Base-by-base conservation (phyloP, 2,113 vertebrate genomes). In the Brachirus orientalis region DNA sequence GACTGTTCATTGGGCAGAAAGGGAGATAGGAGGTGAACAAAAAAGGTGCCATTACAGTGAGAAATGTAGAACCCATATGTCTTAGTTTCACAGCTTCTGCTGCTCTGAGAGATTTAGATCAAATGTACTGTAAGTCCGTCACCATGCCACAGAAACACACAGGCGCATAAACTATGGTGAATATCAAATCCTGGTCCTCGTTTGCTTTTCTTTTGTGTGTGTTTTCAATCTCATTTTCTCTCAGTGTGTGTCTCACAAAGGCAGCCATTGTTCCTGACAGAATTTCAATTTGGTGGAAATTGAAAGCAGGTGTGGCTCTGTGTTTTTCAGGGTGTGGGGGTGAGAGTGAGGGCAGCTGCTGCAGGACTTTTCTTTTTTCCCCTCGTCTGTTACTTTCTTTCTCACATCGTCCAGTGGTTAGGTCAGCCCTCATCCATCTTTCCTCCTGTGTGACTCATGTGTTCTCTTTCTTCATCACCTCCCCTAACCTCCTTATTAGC, bases 301-400 rank as follows among this genome's bases (percentile, higher is more conserved):
- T 86, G 87, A 83, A 91, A 88, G 83, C 90, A 91, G 90, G 89
- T 91, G 90, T 86, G 72, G 77, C 66, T 62, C 46, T 20, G 70
- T 67, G 55, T 58, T 78, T n/a, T 84, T 80, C 77, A 62, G 47
- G 61, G 16, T 17, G 1, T 6, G 47, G 10, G 20, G 47, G 17
- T 28, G 28, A 28, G 28, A 28, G 28, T 2, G 28, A 6, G 58
- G n/a, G 37, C 40, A 43, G 40, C 10, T 1, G 36, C 35, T 22
- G 43, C 48, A n/a, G 55, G 48, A 48, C 66, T 36, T 63, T 53
- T 55, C 36, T 50, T 46, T 20, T 28, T 28, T 6, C 28, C 11
- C 7, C 17, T 16, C 5, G 40, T 22, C 4, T 67, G 38, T 63
- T 44, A 13, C 37, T 80, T 66, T 75, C 61, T 46, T 35, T 69